Base-by-base conservation (phyloP, 2,113 vertebrate species). In the Phylloscopus trochilus region DNA sequence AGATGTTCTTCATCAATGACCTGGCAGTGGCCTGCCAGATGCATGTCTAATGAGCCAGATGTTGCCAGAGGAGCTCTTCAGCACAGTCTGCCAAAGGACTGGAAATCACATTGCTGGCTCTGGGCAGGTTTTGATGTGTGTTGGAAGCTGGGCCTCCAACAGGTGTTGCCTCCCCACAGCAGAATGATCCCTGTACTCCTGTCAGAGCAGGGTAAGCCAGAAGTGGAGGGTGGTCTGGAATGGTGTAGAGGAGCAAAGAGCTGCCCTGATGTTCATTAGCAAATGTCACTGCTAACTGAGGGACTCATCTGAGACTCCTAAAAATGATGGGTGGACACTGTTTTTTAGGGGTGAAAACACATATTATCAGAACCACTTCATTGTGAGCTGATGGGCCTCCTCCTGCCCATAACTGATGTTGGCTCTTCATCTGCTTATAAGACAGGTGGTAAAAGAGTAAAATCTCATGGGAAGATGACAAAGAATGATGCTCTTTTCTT, bases 31-130 rank as follows among this genome's bases (percentile, higher is more conserved):
- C 35, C 59, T 91, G 76, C 70, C 82, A 92, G 59, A 77, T 94
- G 63, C 46, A 10, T 74, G 74, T 87, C 64, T 74, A 33, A 56
- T 33, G 58, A 63, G 33, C 70, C 94, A 87, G 92, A 77, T 81
- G 63, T 93, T 97, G 82, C 86, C 81, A 1, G 70, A 96, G 91
- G 64, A 91, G 41, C 46, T 77, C 62, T 92, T 88, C 73, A 72
- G 1, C 56, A 30, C 56, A 46, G 21, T 19, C 63, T 92, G 87
- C 91, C 86, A 75, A 30, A 89, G 94, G 82, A 18, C 56, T 59
- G 58, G 39, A 81, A 85, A 78, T 86, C 62, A 13, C 0, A 0
- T 47, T 33, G 30, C 66, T 91, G 56, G 4, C 73, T 87, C 41
- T 79, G 92, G 88, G 88, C 83, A 77, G 70, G 22, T 35, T 43